Base-by-base conservation (phyloP, 2,797 vertebrate species). In the Lagorchestes hirsutus region DNA sequence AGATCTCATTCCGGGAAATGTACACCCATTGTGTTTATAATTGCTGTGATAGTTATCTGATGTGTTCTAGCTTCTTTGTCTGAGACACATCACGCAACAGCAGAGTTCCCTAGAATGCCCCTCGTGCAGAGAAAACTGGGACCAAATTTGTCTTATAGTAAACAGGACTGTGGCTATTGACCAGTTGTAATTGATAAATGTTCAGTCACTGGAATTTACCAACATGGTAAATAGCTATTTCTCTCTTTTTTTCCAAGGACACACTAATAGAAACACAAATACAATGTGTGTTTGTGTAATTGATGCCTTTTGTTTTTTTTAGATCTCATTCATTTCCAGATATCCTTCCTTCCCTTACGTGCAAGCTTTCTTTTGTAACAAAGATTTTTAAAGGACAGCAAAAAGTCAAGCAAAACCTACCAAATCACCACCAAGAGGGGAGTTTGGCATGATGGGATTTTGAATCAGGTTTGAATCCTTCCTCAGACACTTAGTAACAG, bases 1-100 rank as follows among this genome's bases (percentile, higher is more conserved):
- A 96, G 95, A 98, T 98, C 97, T 95, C 97, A 96, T 97, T 97
- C 97, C 93, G 91, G 97, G 95, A 95, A 94, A 97, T 95, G 90
- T 95, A 97, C 96, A 93, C 92, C 95, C 96, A 93, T 97, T 98
- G 96, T 98, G 96, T 97, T 97, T 97, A 92, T 97, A 98, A 98
- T 98, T 98, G 93, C 94, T 96, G 5, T 52, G 93, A 97, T 97
- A 97, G 96, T 98, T 97, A 98, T 97, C 96, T 92, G 93, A 96
- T 95, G 93, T 92, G 94, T 97, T 98, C 95, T 18, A n/a, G 94
- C 55, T 94, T 97, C 82, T 92, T 97, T 96, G 82, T 94, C 94
- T 90, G 93, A 97, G 46, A 98, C 98, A 98, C 98, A 98, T 95
- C 96, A 55, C 56, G 90, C 92, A 92, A n/a, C 40, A 91, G 24